Conservation (phyloP, 2,113 vertebrate species). For the Ranitomeya imitator region DNA sequence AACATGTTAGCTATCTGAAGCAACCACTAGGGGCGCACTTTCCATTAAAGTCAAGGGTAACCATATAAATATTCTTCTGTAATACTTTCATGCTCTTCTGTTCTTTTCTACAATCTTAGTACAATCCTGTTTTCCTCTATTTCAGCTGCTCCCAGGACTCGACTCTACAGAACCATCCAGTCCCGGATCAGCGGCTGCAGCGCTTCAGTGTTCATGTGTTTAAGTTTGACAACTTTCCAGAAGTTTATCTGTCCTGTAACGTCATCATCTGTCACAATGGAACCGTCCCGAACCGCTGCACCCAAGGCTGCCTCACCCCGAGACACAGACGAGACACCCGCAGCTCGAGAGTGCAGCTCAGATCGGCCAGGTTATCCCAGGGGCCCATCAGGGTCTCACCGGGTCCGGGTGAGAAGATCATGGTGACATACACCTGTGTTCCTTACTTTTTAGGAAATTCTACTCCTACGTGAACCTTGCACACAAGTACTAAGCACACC, state of each 20-base stretch:
- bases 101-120: not conserved
- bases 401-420: constrained; percentile 32
- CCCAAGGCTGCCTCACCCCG: constrained; percentile 8
- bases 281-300: constrained; percentile 44
- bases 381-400: constrained; percentile 24
- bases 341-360: not conserved
- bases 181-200: constrained; percentile 39
- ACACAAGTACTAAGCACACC: no score
- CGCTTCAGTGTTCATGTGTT: constrained; percentile 55
- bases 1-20: not conserved
- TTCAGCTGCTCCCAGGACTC: constrained; percentile 31
- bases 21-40: not conserved
- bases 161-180: not conserved
- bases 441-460: not conserved
- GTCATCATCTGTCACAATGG: constrained; percentile 39
- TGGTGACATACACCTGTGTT: not conserved
- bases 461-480: no score
- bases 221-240: constrained; percentile 32
- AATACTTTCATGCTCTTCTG: no score
- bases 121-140: not conserved
- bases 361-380: constrained; percentile 28
- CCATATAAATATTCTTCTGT: no score
- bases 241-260: constrained; percentile 53
- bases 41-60: no score
- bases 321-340: constrained; percentile 27